Conservation (phyloP, 2,888 invertebrate genomes). For the Augiades crinisus region DNA sequence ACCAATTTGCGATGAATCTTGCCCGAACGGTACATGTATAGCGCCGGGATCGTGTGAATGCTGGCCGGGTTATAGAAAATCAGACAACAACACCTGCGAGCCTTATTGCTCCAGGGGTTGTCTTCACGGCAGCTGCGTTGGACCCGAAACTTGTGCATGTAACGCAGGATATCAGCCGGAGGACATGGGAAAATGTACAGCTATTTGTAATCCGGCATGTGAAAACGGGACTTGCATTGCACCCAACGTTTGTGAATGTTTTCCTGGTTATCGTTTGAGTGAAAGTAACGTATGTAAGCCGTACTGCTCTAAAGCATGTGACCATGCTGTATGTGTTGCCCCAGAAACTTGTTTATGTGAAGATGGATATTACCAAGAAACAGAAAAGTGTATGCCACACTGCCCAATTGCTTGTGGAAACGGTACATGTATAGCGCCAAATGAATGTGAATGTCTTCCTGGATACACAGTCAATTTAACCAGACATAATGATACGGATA, state of each 20-base stretch:
- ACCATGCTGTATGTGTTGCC: conserved; percentile 66
- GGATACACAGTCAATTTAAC: conserved; percentile 33
- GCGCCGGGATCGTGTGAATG: conserved; percentile 73
- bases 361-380: neutral
- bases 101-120: conserved; percentile 44
- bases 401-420: conserved; percentile 62
- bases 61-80: conserved; percentile 52
- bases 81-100: conserved; percentile 37
- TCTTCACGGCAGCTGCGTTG: conserved; percentile 37
- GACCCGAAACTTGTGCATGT: conserved; percentile 42
- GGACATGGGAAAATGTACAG: conserved; percentile 19
- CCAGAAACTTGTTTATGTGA: conserved; percentile 40
- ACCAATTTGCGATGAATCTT: conserved; percentile 62
- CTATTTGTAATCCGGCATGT: conserved; percentile 29
- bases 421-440: conserved; percentile 66
- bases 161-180: conserved; percentile 30
- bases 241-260: conserved; percentile 33
- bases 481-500: neutral
- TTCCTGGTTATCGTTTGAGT: conserved; percentile 23
- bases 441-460: conserved; percentile 59
- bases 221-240: conserved; percentile 30
- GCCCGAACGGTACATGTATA: conserved; percentile 71
- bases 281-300: conserved; percentile 30
- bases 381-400: conserved; percentile 52
- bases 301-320: conserved; percentile 44